These are phyloP conservation scores for Agrypnia vestita DNA, from an alignment of 1,140 invertebrate species.

Conservation along the genomic window DNA sequence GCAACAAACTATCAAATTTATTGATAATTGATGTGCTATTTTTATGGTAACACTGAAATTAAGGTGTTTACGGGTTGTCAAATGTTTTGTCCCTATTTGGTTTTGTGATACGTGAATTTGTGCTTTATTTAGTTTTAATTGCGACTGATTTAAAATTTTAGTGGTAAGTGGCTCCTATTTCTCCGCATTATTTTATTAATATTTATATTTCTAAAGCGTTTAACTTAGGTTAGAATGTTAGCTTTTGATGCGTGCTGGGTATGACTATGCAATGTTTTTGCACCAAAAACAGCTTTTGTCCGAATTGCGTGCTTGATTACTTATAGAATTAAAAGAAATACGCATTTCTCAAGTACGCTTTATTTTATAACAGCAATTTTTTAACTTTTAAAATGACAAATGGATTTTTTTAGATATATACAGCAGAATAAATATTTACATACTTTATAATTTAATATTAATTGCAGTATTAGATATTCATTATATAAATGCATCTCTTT, in stretches of 20 bases:
- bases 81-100: not conserved
- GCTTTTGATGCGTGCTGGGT: slow-evolving; percentile 22
- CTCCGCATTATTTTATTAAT: not conserved
- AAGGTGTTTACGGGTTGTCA: slow-evolving; percentile 20
- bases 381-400: not conserved
- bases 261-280: slow-evolving; percentile 30
- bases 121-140: not conserved
- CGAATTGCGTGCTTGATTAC: slow-evolving; percentile 22
- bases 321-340: not conserved
- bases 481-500: not conserved
- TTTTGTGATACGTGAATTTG: not conserved
- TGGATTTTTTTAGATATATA: not conserved
- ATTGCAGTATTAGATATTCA: not conserved
- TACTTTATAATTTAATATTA: not conserved
- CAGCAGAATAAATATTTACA: not conserved
- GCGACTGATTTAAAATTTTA: not conserved
- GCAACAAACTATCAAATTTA: not conserved
- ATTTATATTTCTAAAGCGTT: not conserved
- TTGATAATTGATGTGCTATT: not conserved
- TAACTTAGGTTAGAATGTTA: slow-evolving; percentile 31
- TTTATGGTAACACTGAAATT: not conserved
- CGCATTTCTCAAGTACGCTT: not conserved
- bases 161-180: not conserved
- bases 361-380: not conserved
- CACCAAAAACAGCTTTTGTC: slow-evolving; percentile 21